Conservation (phyloP, 2,888 invertebrate genomes). For the Boloria selene region DNA sequence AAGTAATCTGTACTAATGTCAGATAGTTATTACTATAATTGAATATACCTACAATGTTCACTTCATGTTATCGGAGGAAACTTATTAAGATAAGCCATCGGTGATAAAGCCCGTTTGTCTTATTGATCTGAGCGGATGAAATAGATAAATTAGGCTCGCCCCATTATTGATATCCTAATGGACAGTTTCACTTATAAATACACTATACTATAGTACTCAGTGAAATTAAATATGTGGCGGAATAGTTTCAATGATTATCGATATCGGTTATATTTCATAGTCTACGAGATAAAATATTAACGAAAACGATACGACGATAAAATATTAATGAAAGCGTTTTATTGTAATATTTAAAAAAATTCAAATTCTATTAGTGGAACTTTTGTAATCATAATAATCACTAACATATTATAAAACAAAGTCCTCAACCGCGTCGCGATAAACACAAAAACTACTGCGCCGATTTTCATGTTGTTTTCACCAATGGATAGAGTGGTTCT, state of each 20-base stretch:
- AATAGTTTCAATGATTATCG: constrained; percentile 22
- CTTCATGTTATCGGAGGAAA: constrained; percentile 67
- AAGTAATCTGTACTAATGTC: constrained; percentile 19
- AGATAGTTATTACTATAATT: constrained; percentile 26
- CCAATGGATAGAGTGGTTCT: too few species aligned
- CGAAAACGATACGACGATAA: too few species aligned
- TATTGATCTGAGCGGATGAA: constrained; percentile 49
- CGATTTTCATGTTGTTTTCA: too few species aligned
- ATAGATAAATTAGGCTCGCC: constrained; percentile 64
- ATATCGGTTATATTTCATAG: constrained; percentile 4
- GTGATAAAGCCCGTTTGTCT: constrained; percentile 64
- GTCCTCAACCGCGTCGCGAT: too few species aligned
- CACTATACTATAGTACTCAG: constrained; percentile 46
- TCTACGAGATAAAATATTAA: constrained; percentile 12
- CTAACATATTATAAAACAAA: too few species aligned
- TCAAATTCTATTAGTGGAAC: background rate
- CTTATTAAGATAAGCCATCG: constrained; percentile 78
- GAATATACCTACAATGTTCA: constrained; percentile 34
- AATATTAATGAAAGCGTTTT: too few species aligned
- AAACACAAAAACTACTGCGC: too few species aligned
- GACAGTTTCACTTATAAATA: constrained; percentile 73
- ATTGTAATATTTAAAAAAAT: too few species aligned
- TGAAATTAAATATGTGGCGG: constrained; percentile 36
- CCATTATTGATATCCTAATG: constrained; percentile 67
- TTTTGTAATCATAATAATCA: too few species aligned